These are phyloP conservation scores for Pocillopora grandis DNA, from an alignment of 92 coral and sea anemone genomes.

Conservation along the genomic window DNA sequence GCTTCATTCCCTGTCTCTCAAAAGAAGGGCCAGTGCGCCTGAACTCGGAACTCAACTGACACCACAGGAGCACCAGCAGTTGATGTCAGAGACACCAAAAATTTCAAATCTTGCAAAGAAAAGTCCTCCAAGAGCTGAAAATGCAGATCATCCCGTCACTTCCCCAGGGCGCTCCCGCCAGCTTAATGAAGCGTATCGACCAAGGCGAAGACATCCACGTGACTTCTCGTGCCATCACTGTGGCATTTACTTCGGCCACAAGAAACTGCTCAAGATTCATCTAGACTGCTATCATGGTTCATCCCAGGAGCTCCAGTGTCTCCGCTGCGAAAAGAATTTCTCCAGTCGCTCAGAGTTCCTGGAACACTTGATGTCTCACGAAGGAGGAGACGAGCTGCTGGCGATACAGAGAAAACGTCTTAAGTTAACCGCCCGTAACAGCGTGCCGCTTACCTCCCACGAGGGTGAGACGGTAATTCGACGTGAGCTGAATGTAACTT, in stretches of 20 bases:
- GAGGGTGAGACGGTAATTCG: slow-evolving; percentile 57
- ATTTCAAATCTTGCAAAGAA: slow-evolving; percentile 2
- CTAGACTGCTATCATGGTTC: slow-evolving; percentile 87
- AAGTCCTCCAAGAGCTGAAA: not conserved
- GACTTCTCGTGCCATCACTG: slow-evolving; percentile 78
- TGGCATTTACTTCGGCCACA: slow-evolving; percentile 82
- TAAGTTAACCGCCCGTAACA: slow-evolving; percentile 26
- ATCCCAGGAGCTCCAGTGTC: slow-evolving; percentile 68
- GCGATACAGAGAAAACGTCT: slow-evolving; percentile 40
- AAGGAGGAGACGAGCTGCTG: slow-evolving; percentile 45
- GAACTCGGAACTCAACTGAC: slow-evolving; percentile 51
- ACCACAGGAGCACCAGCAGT: slow-evolving; percentile 19
- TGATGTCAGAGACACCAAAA: slow-evolving; percentile 1
- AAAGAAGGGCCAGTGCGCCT: slow-evolving; percentile 84
- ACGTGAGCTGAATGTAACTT: slow-evolving; percentile 50
- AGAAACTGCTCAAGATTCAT: slow-evolving; percentile 84
- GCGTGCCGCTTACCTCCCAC: slow-evolving; percentile 22
- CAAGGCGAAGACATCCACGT: slow-evolving; percentile 61
- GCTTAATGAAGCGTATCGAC: slow-evolving; percentile 50
- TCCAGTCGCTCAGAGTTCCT: slow-evolving; percentile 71
- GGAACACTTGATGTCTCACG: slow-evolving; percentile 85
- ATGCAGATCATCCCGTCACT: not conserved
- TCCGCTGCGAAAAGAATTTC: slow-evolving; percentile 72
- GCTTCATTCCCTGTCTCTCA: slow-evolving; percentile 77
- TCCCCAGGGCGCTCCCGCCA: slow-evolving; percentile 39